Percentiles rank a stretch among this genome's conserved stretches.
Conservation (phyloP, 2,797 vertebrate species). For the Tokudaia tokunoshimensis region DNA sequence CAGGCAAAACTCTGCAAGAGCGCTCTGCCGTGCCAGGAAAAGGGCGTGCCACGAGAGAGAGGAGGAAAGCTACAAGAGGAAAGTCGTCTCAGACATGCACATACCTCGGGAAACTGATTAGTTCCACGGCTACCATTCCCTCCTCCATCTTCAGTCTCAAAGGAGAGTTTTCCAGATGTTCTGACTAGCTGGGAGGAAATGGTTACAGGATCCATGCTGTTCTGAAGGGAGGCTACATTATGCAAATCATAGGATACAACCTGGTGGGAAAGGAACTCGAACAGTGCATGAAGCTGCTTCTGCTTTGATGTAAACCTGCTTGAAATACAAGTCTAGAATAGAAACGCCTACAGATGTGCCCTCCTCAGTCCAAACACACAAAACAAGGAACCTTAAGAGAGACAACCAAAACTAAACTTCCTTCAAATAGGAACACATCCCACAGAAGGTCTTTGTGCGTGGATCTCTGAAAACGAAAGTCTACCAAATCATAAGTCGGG, state of each 20-base stretch:
- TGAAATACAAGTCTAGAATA: slow-evolving; percentile 44
- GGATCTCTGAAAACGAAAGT: not conserved
- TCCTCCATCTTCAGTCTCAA: not conserved
- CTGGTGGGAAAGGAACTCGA: not conserved
- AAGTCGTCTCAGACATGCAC: not conserved
- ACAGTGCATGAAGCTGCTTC: not conserved
- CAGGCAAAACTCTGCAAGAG: slow-evolving; percentile 7
- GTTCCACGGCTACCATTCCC: not conserved
- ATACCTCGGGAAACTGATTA: not conserved
- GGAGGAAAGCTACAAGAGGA: not conserved
- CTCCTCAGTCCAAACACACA: slow-evolving; percentile 46
- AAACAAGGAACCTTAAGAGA: slow-evolving; percentile 53
- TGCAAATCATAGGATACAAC: slow-evolving; percentile 1
- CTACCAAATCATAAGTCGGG: not conserved
- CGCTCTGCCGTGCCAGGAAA: slow-evolving; percentile 23
- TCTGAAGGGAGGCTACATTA: not conserved
- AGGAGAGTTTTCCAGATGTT: slow-evolving; percentile 40
- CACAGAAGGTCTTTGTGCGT: slow-evolving; percentile 54
- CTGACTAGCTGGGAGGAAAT: slow-evolving; percentile 4
- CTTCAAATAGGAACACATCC: not conserved
- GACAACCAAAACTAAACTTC: slow-evolving; percentile 51
- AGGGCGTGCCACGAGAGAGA: not conserved
- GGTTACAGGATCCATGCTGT: not conserved
- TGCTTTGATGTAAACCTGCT: slow-evolving; percentile 54
- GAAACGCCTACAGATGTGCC: not conserved